phyloP scores from a whole-genome alignment of 2,113 vertebrate species.

The Psephotus haematonotus region DNA sequence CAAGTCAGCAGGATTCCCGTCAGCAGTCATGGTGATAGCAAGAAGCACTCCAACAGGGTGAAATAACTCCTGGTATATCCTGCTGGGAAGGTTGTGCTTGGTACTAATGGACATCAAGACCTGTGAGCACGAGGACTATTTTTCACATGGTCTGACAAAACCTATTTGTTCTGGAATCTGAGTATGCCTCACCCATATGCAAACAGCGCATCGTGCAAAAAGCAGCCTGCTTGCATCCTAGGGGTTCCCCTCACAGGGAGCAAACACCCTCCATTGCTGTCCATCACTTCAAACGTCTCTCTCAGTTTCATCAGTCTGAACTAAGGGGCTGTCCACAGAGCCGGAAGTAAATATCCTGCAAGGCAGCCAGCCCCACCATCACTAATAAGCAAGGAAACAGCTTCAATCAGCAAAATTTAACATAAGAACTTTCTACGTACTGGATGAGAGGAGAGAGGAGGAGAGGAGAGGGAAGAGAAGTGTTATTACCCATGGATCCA shows the following conservation, averaged over 20 bases:
- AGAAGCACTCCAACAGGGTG: background rate
- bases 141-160: background rate
- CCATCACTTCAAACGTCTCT: background rate
- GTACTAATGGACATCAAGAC: background rate
- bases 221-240: background rate
- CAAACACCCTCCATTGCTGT: background rate
- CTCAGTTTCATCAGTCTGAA: background rate
- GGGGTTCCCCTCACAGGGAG: background rate
- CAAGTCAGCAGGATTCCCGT: background rate
- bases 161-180: background rate
- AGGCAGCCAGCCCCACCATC: background rate
- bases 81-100: background rate
- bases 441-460: background rate
- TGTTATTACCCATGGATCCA: background rate
- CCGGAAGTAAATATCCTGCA: background rate
- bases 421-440: background rate
- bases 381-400: background rate
- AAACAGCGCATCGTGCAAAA: accelerated
- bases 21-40: background rate
- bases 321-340: background rate
- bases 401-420: background rate
- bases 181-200: background rate
- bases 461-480: background rate
- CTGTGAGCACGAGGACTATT: background rate
- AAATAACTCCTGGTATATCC: background rate